Evolutionary conservation across 2,888 invertebrate species (phyloP), one percentile per base, ranked within the genome.

Genomic region (Slavum lentiscoides): DNA sequence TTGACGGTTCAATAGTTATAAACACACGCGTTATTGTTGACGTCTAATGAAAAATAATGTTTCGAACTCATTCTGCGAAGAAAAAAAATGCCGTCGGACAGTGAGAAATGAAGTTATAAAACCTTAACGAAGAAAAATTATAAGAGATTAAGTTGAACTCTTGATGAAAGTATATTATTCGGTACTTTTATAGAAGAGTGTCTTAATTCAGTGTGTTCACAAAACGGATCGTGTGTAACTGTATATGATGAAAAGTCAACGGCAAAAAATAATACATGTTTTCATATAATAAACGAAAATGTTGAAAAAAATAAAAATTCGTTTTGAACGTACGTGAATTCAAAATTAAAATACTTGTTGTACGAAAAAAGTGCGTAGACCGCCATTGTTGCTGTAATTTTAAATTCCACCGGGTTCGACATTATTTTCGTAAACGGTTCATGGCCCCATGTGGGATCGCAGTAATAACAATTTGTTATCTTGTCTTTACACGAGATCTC

Each of bases 31-130:
- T 64, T n/a, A n/a, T n/a, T 53, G 62, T 55, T 53, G 37, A 15
- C 55, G 43, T 68, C 9, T 69, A 77, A 77, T 77, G 76, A 69
- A 77, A 62, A 77, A 59, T 69, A 77, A 77, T 69, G 76, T 69
- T 61, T 53, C 37, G 6, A 61, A 77, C n/a, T 11, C 19, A 69
- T 21, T 61, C 37, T 53, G 1, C 4, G 30, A 37, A 55, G 64
- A 53, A 74, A 74, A 53, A 74, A 74, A n/a, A 19, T 17, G 43
- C 19, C 23, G 68, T 68, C 49, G 21, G 69, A 69, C 76, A 77
- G 59, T 69, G 68, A 69, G 62, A 77, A 77, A 77, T 77, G 61
- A 61, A 68, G 69, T 77, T 68, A 69, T 69, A 77, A 69, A 77
- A 61, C 61, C 30, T 68, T 77, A 77, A 77, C 62, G 59, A 69